Base-by-base conservation (phyloP, 1,140 invertebrate species). In the Phenacoccus solenopsis region DNA sequence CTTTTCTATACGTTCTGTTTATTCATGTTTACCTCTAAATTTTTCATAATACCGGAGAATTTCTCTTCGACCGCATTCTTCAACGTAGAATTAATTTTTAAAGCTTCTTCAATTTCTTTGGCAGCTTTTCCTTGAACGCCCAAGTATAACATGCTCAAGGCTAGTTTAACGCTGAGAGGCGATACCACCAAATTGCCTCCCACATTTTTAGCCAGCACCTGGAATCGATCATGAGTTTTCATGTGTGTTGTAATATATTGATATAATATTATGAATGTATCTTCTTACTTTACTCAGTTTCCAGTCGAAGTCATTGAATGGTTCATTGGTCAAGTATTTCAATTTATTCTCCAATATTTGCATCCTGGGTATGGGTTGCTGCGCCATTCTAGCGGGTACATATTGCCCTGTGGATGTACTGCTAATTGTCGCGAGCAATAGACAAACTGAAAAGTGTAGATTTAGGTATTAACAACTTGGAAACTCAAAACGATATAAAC, bases 141-240 rank as follows among this genome's bases (percentile, higher is more conserved):
- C 78, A 90, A 87, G 56, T 85, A 86, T 0, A 93, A 77, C 70
- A 91, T 81, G 1, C 87, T 84, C 68, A 93, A 74, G 0, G 89
- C 83, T 71, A 90, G 75, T 78, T 91, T 91, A 5, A 93, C 77
- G 28, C 90, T 90, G 72, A 91, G 80, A 0, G 91, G 90, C 0
- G 91, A 93, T 28, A 93, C 76, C n/a, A 92, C 78, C 9, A 91
- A 78, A 76, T 91, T 91, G 0, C 79, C 77, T 16, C 73, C 70
- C 9, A 22, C 69, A 7, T 72, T 56, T 67, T 81, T 68, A 2
- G 69, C 73, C 82, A 80, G 69, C 27, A 68, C 5, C 13, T 7
- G 5, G 30, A 32, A 32, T 5, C 30, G 30, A n/a, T n/a, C n/a
- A n/a, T 38, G n/a, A 9, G 32, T 38, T 10, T 38, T 10, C n/a